These are phyloP conservation scores for Lithophane ornitopus DNA, from an alignment of 2,888 invertebrate genomes.

Conservation along the genomic window DNA sequence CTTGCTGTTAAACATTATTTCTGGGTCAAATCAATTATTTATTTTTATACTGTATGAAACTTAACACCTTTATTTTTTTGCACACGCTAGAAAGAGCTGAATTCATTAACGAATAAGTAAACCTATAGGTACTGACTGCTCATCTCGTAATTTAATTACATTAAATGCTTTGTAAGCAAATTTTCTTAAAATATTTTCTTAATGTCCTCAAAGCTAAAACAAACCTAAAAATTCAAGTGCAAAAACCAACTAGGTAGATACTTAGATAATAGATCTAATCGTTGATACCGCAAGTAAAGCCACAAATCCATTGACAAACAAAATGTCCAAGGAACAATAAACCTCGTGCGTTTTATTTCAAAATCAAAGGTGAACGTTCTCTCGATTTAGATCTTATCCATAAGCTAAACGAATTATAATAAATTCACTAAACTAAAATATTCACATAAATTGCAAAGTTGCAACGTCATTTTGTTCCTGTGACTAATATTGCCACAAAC, in stretches of 20 bases:
- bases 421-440: constrained; percentile 44
- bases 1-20: constrained; percentile 21
- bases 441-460: constrained; percentile 51
- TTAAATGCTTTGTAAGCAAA: neutral
- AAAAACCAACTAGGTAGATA: constrained; percentile 22
- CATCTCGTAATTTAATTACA: neutral
- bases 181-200: neutral
- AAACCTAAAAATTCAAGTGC: neutral
- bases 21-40: constrained; percentile 9
- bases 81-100: neutral
- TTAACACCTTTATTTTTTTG: neutral
- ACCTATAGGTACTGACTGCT: neutral
- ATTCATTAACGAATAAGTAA: neutral
- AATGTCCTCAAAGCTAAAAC: constrained; percentile 16
- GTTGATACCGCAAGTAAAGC: constrained; percentile 26
- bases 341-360: constrained; percentile 48
- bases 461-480: constrained; percentile 37
- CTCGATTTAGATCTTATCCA: constrained; percentile 37
- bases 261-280: constrained; percentile 30
- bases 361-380: constrained; percentile 56
- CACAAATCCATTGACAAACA: constrained; percentile 27
- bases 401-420: constrained; percentile 46
- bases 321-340: constrained; percentile 15
- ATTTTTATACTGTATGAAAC: neutral
- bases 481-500: constrained; percentile 31